Evolutionary conservation across 2,113 vertebrate species (phyloP).

Genomic region (Pelmatolapia mariae): DNA sequence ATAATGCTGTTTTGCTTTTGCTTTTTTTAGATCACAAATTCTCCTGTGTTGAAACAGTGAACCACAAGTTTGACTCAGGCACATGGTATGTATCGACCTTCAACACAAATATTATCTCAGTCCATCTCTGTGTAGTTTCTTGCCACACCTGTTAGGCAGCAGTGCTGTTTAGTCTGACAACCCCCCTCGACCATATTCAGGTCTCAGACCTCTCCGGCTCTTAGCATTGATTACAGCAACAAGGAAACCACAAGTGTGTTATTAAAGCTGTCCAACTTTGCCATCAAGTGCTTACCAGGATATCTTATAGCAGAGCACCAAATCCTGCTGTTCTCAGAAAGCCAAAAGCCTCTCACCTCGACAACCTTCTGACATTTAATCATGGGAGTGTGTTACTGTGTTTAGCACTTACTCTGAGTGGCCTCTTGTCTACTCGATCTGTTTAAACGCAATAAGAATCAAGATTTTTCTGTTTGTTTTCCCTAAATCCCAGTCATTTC

Average conservation of each 20-base stretch:
- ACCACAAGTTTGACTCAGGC: slow-evolving; percentile 92
- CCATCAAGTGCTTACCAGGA: slow-evolving; percentile 61
- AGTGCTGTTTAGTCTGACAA: background rate
- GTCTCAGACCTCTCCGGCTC: slow-evolving; percentile 10
- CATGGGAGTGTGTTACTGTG: slow-evolving; percentile 16
- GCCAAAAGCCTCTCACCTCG: slow-evolving; percentile 34
- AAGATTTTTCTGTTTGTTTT: background rate
- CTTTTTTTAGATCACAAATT: slow-evolving; percentile 78
- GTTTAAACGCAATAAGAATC: background rate
- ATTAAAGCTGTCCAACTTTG: slow-evolving; percentile 65
- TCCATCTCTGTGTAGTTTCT: background rate
- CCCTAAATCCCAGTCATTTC: background rate
- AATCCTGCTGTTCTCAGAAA: slow-evolving; percentile 34
- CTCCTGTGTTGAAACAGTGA: slow-evolving; percentile 82
- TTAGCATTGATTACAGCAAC: slow-evolving; percentile 60
- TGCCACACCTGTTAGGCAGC: background rate
- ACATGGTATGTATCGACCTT: slow-evolving; percentile 80
- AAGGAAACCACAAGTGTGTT: slow-evolving; percentile 43
- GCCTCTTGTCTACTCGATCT: background rate
- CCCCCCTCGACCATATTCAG: background rate
- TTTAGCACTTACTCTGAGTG: slow-evolving; percentile 10
- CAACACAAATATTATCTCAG: background rate
- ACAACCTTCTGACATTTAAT: slow-evolving; percentile 56
- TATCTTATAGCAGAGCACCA: slow-evolving; percentile 45
- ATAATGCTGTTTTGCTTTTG: background rate